Percentiles rank a stretch among this genome's conserved stretches.
phyloP scores from a whole-genome alignment of 2,797 vertebrate genomes.

The Lacerta bilineata region DNA sequence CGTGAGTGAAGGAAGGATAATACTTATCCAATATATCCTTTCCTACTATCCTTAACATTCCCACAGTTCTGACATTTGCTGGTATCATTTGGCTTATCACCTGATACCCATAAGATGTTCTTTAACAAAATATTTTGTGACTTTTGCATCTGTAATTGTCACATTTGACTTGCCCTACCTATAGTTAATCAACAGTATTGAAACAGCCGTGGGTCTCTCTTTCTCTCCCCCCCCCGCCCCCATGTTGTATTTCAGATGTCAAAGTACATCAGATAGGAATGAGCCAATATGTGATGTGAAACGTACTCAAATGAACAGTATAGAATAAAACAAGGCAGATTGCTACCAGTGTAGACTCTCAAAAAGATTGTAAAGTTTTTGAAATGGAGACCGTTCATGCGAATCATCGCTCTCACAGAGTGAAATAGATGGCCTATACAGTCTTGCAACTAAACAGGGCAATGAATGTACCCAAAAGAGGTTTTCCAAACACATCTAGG shows the following conservation, averaged over 20 bases:
- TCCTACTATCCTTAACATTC: no score
- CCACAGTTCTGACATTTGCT: no score
- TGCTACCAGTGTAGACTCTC: background rate
- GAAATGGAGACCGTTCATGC: background rate
- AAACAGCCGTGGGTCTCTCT: background rate
- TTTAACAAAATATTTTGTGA: no score
- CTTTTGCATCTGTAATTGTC: no score
- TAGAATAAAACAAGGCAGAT: background rate
- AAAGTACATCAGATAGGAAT: background rate
- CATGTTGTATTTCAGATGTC: background rate
- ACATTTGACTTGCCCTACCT: no score
- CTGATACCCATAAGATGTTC: no score
- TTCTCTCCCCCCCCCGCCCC: background rate
- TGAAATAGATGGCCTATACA: background rate
- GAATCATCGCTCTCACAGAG: conserved; percentile 24
- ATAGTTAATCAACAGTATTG: no score
- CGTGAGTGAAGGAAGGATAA: no score
- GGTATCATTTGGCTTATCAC: no score
- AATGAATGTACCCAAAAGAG: conserved; percentile 17
- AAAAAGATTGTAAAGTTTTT: background rate
- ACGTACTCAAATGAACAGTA: fast-evolving
- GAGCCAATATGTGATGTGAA: background rate
- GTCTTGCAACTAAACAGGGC: background rate
- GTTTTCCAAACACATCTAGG: background rate
- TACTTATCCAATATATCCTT: no score